Conservation (phyloP, 2,113 vertebrate genomes). For the Melanostigma gelatinosum region DNA sequence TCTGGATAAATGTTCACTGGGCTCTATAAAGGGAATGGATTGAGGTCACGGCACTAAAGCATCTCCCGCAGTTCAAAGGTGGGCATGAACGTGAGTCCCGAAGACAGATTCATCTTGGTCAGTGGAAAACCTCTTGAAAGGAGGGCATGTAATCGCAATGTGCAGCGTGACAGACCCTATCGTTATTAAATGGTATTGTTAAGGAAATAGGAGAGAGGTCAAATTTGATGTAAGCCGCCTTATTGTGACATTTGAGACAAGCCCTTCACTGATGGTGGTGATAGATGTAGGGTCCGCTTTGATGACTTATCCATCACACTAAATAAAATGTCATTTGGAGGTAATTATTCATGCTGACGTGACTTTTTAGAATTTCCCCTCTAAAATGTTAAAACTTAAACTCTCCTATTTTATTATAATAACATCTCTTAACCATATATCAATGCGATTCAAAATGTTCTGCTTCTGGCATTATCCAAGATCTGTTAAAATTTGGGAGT, state of each 20-base stretch:
- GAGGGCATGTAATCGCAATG: constrained; percentile 79
- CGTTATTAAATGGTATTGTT: constrained; percentile 80
- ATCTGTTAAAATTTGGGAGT: neutral
- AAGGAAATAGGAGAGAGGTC: constrained; percentile 74
- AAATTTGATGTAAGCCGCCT: constrained; percentile 67
- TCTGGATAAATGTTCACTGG: constrained; percentile 72
- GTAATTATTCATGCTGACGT: neutral
- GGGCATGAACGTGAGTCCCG: constrained; percentile 57
- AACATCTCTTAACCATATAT: neutral
- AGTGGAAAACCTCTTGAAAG: constrained; percentile 74
- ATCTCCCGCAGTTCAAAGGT: constrained; percentile 80
- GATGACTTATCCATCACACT: constrained; percentile 63
- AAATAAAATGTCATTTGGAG: constrained; percentile 53
- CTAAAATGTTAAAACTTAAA: neutral
- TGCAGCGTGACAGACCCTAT: constrained; percentile 75
- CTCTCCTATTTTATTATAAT: neutral
- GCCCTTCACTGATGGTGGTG: constrained; percentile 54
- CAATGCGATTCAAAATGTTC: neutral
- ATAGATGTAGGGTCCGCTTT: constrained; percentile 66
- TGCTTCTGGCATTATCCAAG: neutral
- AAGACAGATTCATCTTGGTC: constrained; percentile 80
- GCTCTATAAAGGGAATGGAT: constrained; percentile 61
- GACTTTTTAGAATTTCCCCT: neutral
- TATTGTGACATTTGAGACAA: constrained; percentile 73
- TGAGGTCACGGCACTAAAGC: constrained; percentile 79